Base-by-base conservation (phyloP, 2,888 invertebrate genomes). In the Caenorhabditis sp. region DNA sequence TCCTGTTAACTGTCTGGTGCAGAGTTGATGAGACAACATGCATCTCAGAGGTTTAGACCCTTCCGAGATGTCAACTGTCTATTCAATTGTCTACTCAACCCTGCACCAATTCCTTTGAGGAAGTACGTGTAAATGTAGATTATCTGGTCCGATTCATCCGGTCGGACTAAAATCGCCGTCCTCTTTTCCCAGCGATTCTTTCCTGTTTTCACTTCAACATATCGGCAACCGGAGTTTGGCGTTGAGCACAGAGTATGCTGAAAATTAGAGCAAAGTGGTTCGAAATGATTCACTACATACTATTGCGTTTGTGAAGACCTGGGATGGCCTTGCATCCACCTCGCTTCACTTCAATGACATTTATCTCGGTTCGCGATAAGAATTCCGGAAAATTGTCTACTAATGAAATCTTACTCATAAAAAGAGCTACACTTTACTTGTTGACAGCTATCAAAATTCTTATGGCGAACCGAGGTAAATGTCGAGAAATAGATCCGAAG, bases 71-170 rank as follows among this genome's bases (percentile, higher is more conserved):
- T 49, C 28, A n/a, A n/a, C n/a, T n/a, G n/a, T 31, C 31, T 6
- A 31, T 31, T 31, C 31, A 4, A 31, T 35, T n/a, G 24, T 44
- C 49, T 19, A 73, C 72, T 61, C 61, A 61, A 68, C 75, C 75
- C 75, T 59, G 75, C 75, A 49, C 66, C 59, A 49, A 76, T 22
- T 44, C 74, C 74, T 35, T 38, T 58, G 16, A 66, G 26, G 19
- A 76, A 66, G 35, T 68, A 76, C 58, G 66, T 68, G 75, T 76
- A 76, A 19, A 76, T 66, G 66, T 56, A 10, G 3, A 76, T 22
- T 31, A 58, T 56, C 4, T 54, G 35, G 6, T 35, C 35, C 10
- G 64, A 35, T 19, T 76, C 75, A 14, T 59, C 64, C 3, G 8
- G 19, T 38, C 22, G 31, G 14, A 68, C 58, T 35, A 59, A 49